Evolutionary conservation across 2,797 vertebrate genomes (phyloP).

Genomic region (Pangasius mekongensis): DNA sequence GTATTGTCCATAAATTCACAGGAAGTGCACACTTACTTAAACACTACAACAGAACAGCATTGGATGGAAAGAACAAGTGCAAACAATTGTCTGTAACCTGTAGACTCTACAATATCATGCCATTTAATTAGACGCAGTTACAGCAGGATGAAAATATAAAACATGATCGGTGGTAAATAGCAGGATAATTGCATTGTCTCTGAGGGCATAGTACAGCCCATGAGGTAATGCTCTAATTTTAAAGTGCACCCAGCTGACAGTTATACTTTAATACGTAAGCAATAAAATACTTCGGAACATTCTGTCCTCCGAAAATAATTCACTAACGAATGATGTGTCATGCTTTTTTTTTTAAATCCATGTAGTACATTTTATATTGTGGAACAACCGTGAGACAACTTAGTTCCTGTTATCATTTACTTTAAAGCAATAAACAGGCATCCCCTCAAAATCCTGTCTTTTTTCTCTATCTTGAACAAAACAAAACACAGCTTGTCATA

Average conservation of each 20-base stretch:
- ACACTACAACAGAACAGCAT: not conserved
- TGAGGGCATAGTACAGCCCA: not conserved
- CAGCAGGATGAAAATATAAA: not conserved
- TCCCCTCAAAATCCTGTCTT: not conserved
- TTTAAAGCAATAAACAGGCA: not conserved
- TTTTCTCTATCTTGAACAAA: not conserved
- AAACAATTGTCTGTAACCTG: not conserved
- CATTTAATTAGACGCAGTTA: not conserved
- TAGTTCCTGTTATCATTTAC: not conserved
- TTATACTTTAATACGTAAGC: not conserved
- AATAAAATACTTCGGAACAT: not conserved
- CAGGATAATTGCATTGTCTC: not conserved
- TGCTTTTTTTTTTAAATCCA: too few relatives aligned
- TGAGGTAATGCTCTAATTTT: not conserved
- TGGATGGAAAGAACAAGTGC: not conserved
- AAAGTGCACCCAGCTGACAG: not conserved
- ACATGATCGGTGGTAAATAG: not conserved
- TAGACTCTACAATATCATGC: not conserved
- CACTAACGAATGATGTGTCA: too few relatives aligned
- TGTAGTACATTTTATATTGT: not conserved
- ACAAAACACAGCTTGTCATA: constrained; percentile 4
- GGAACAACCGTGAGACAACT: not conserved
- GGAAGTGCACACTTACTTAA: not conserved
- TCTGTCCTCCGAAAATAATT: not conserved
- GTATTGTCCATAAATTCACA: not conserved